Conservation (phyloP, 2,888 invertebrate species). For the Eilema sororculum region DNA sequence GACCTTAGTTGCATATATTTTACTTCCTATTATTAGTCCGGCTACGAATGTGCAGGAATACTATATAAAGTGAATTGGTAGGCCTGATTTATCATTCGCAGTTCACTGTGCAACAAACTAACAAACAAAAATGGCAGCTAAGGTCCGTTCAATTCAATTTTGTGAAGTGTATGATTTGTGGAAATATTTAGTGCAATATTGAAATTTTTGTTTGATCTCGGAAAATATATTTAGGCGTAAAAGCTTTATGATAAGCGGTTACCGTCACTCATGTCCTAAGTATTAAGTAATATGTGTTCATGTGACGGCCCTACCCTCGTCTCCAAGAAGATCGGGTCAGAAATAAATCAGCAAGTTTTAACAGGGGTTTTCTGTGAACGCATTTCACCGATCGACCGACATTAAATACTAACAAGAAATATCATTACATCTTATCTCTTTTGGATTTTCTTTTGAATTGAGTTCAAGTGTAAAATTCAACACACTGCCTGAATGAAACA, state of each 20-base stretch:
- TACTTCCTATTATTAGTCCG: slow-evolving; percentile 82
- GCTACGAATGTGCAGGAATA: slow-evolving; percentile 70
- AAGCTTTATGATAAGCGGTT: too few species aligned
- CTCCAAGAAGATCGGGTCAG: background rate
- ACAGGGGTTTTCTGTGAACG: background rate
- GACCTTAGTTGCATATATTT: slow-evolving; percentile 79
- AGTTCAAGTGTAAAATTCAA: background rate
- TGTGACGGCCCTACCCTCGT: background rate
- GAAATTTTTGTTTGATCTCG: background rate
- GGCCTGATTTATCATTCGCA: slow-evolving; percentile 79
- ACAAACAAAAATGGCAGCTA: slow-evolving; percentile 83
- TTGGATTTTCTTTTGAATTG: background rate
- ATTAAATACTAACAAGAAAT: background rate
- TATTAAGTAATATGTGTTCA: background rate
- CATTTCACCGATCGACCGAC: background rate
- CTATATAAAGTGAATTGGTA: slow-evolving; percentile 73
- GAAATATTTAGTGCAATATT: background rate
- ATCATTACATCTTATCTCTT: too few species aligned
- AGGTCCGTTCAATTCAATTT: slow-evolving; percentile 36
- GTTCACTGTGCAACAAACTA: slow-evolving; percentile 78
- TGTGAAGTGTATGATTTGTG: slow-evolving; percentile 15
- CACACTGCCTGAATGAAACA: too few species aligned
- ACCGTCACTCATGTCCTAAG: background rate
- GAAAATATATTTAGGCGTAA: too few species aligned
- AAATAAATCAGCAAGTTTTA: background rate